These are phyloP conservation scores for Anneissia japonica DNA, from an alignment of 35 echinoderm and acorn worm genomes.

Conservation along the genomic window DNA sequence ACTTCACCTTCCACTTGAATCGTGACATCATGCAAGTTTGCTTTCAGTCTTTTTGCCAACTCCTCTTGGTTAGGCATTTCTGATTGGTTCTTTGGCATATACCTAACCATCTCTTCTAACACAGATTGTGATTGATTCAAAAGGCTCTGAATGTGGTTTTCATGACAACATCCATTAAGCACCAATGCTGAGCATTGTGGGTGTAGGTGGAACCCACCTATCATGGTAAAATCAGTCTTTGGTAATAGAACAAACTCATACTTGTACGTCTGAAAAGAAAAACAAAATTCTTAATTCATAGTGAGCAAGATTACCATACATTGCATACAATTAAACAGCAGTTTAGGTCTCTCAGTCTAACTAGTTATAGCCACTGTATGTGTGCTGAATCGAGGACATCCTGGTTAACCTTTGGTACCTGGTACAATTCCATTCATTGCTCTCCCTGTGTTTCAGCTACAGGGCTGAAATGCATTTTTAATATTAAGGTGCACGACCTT, in stretches of 20 bases:
- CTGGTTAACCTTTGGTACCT: too few relatives aligned
- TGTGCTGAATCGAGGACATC: too few relatives aligned
- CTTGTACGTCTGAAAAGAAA: slow-evolving; percentile 52
- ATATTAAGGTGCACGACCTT: too few relatives aligned
- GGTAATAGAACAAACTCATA: slow-evolving; percentile 52
- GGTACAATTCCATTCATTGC: too few relatives aligned
- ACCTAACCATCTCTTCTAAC: background rate
- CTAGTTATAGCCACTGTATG: too few relatives aligned
- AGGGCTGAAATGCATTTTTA: too few relatives aligned
- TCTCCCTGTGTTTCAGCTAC: too few relatives aligned
- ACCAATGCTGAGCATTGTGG: slow-evolving; percentile 58
- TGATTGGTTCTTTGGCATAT: slow-evolving; percentile 36
- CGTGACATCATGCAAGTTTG: slow-evolving; percentile 11
- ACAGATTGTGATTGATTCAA: background rate
- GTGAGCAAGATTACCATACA: too few relatives aligned
- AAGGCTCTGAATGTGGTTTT: slow-evolving; percentile 28
- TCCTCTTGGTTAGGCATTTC: slow-evolving; percentile 19
- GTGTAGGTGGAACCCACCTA: slow-evolving; percentile 55
- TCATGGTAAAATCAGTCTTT: slow-evolving; percentile 20
- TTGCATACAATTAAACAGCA: too few relatives aligned
- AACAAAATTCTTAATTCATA: too few relatives aligned
- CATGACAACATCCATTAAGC: slow-evolving; percentile 48
- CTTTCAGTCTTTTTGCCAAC: slow-evolving; percentile 23
- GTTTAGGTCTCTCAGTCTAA: too few relatives aligned
- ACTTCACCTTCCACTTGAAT: slow-evolving; percentile 56